Conservation (phyloP, 37 sponge, comb jelly and placozoan species). For the Spongilla lacustris region DNA sequence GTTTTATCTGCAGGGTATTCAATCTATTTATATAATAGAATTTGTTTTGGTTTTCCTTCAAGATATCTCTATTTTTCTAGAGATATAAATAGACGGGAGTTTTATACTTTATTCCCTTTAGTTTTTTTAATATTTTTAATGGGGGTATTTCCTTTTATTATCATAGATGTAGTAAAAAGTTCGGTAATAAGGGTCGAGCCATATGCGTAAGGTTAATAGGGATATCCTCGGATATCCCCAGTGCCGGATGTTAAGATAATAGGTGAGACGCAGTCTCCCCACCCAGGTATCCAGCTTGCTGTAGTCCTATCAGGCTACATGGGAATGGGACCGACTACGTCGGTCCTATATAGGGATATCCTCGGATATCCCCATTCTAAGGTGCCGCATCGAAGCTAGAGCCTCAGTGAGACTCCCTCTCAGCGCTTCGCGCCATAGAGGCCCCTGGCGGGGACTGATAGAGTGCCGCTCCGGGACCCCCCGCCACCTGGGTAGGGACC, state of each 20-base stretch:
- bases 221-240: no score
- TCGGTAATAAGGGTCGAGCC: slow-evolving; percentile 12
- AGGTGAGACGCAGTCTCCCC: neutral
- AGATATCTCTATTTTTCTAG: slow-evolving; percentile 49
- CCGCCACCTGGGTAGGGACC: no score
- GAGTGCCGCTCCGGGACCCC: no score
- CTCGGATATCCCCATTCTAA: no score
- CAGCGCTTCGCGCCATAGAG: no score
- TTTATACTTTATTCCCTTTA: slow-evolving; percentile 57
- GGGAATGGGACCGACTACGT: neutral
- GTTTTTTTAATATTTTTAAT: slow-evolving; percentile 61
- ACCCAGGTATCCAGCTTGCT: neutral
- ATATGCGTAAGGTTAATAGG: no score
- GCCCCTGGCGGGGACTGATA: no score
- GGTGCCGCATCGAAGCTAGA: no score
- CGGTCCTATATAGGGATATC: no score
- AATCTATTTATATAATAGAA: slow-evolving; percentile 86
- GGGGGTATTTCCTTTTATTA: slow-evolving; percentile 61
- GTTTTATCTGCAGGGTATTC: slow-evolving; percentile 81
- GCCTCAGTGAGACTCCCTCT: no score
- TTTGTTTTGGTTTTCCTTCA: slow-evolving; percentile 76
- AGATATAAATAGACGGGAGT: slow-evolving; percentile 75
- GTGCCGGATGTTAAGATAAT: slow-evolving; percentile 7
- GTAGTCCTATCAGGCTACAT: slow-evolving; percentile 23
- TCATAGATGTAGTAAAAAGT: slow-evolving; percentile 57